Evolutionary conservation across 2,113 vertebrate species (phyloP), one percentile per base, ranked within the genome.

Genomic region (Myrmecobius fasciatus): DNA sequence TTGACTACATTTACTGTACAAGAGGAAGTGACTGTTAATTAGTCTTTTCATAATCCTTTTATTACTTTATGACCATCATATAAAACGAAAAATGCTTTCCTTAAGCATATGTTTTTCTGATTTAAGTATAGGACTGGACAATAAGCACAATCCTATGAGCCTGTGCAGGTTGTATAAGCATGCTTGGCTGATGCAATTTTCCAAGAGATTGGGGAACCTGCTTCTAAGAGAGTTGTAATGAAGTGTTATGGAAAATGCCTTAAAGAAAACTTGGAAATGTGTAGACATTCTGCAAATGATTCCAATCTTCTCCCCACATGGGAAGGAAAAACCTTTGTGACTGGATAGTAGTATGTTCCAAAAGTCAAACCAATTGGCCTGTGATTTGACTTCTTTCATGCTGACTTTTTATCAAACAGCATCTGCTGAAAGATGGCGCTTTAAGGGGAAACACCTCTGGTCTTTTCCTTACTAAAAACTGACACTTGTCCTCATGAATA

Each of bases 81-180:
- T 94, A 97, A 93, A 92, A n/a, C 93, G 91, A 75, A 94, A 95
- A 94, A 93, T 94, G 89, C 36, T 60, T 97, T 96, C n/a, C 54
- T 89, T 89, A 96, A 54, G 2, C 75, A 90, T 92, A 12, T 93
- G 96, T 51, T 88, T 67, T 94, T 92, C 67, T 83, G 36, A 83
- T 43, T 83, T 83, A 83, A 83, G n/a, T 83, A 5, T 43, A 83
- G n/a, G n/a, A 83, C n/a, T 83, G 2, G 36, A 17, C 67, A 83
- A 83, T 83, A 43, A 83, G 9, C n/a, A 5, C 67, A 83, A 83
- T 83, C n/a, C 20, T 24, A 20, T 20, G 5, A 75, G 36, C 36
- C 36, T 75, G 4, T 43, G 67, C 36, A 83, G 7, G 43, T n/a
- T 43, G 0, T 83, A 83, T 83, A n/a, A 83, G 17, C n/a, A 83